Conservation (phyloP, 1,140 invertebrate species). For the Gryllus bimaculatus region DNA sequence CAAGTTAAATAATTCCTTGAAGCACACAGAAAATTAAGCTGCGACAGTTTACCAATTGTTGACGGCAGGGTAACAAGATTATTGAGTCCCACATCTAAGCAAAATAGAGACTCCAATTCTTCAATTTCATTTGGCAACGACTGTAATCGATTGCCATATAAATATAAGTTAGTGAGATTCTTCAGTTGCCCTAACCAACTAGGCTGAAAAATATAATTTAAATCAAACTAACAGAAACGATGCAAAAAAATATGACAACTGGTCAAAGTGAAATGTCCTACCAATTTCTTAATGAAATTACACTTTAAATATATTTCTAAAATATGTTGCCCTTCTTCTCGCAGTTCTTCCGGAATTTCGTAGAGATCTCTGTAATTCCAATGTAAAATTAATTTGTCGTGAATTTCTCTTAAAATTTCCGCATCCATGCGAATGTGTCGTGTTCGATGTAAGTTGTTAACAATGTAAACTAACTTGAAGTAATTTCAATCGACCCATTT, state of each 20-base stretch:
- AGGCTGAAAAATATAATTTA: not conserved
- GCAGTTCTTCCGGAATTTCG: not conserved
- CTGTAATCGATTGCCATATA: not conserved
- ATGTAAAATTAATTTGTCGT: not conserved
- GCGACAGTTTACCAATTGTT: not conserved
- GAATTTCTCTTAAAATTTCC: not conserved
- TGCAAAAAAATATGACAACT: not conserved
- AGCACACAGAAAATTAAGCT: not conserved
- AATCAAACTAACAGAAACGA: not conserved
- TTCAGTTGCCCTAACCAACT: not conserved
- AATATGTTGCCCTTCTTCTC: not conserved
- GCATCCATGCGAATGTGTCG: not conserved
- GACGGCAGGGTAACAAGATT: not conserved
- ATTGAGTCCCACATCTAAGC: not conserved
- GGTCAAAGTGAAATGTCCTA: not conserved
- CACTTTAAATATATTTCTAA: not conserved
- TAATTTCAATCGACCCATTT: too few species aligned
- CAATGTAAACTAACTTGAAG: too few species aligned
- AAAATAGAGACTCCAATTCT: not conserved
- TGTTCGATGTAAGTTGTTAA: too few species aligned
- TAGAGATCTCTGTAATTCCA: not conserved
- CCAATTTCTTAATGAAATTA: not conserved
- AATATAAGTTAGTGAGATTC: not conserved
- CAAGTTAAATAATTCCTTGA: not conserved
- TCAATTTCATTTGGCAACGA: not conserved